These are phyloP conservation scores for Peromyscus leucopus DNA, from an alignment of 2,113 vertebrate genomes.

Conservation along the genomic window DNA sequence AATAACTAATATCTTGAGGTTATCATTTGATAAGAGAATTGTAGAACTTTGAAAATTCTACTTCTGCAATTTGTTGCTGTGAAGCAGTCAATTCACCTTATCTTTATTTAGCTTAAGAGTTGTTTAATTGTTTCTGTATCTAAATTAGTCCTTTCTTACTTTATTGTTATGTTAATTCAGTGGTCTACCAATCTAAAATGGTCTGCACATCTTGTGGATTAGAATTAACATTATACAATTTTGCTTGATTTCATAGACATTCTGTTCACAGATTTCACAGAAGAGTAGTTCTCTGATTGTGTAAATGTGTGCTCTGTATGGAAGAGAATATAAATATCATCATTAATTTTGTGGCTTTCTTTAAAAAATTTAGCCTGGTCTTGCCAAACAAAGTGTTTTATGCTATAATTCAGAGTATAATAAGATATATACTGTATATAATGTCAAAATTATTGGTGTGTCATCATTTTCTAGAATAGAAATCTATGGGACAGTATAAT, in stretches of 20 bases:
- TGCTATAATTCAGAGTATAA: not conserved
- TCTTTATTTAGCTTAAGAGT: slow-evolving; percentile 44
- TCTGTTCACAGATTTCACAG: not conserved
- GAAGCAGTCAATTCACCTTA: slow-evolving; percentile 64
- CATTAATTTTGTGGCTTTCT: not conserved
- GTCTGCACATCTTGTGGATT: slow-evolving; percentile 29
- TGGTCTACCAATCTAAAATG: not conserved
- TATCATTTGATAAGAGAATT: slow-evolving; percentile 6
- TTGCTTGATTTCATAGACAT: slow-evolving; percentile 18
- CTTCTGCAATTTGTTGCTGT: slow-evolving; percentile 19
- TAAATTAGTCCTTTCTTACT: slow-evolving; percentile 61
- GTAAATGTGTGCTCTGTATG: not conserved
- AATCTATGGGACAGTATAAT: not conserved
- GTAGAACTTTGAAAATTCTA: slow-evolving; percentile 43
- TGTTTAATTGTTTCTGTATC: slow-evolving; percentile 45
- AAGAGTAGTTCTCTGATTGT: not conserved
- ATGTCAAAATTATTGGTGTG: not conserved
- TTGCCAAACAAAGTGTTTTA: slow-evolving; percentile 16
- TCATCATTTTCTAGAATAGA: not conserved
- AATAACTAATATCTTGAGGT: too few species aligned
- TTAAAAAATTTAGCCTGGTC: not conserved
- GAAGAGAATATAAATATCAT: not conserved
- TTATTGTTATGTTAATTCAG: slow-evolving; percentile 52
- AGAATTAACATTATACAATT: slow-evolving; percentile 6
- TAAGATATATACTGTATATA: not conserved